Percentiles rank a stretch among this genome's conserved stretches.
These are phyloP conservation scores for Anoplolepis gracilipes DNA, from an alignment of 1,140 invertebrate species.

Conservation along the genomic window DNA sequence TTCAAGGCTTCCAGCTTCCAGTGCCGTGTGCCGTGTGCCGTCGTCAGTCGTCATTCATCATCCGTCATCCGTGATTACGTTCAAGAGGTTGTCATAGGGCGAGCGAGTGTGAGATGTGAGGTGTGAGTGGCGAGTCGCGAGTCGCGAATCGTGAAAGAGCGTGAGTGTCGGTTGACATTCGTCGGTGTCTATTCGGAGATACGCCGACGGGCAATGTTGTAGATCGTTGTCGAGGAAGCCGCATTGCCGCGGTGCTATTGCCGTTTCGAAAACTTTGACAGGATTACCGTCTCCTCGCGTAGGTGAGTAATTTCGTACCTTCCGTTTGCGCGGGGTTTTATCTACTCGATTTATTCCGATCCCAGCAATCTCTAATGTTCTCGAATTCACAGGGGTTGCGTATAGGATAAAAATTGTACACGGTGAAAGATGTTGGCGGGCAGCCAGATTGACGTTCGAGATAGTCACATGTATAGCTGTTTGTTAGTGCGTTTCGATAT, in stretches of 20 bases:
- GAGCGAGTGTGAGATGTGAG: too few species aligned
- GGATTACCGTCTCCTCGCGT: neutral
- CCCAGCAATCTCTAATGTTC: neutral
- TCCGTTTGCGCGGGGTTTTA: neutral
- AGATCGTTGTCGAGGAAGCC: neutral
- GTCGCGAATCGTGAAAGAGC: too few species aligned
- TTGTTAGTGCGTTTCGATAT: neutral
- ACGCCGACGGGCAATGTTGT: neutral
- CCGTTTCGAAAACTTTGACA: neutral
- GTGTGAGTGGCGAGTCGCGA: too few species aligned
- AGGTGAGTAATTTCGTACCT: neutral
- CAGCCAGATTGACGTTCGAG: neutral
- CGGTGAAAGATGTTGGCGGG: constrained; percentile 29
- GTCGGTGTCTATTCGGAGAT: neutral
- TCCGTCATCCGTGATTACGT: too few species aligned
- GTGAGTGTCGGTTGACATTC: neutral
- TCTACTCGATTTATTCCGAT: neutral
- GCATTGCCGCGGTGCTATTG: neutral
- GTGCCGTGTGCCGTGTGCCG: too few species aligned
- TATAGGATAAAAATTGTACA: neutral
- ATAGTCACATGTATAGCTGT: constrained; percentile 2
- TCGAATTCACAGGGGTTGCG: neutral
- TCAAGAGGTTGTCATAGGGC: too few species aligned
- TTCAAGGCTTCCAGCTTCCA: too few species aligned
- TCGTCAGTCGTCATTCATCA: too few species aligned